phyloP scores from a whole-genome alignment of 2,888 invertebrate genomes.

The Portevinia maculata region DNA sequence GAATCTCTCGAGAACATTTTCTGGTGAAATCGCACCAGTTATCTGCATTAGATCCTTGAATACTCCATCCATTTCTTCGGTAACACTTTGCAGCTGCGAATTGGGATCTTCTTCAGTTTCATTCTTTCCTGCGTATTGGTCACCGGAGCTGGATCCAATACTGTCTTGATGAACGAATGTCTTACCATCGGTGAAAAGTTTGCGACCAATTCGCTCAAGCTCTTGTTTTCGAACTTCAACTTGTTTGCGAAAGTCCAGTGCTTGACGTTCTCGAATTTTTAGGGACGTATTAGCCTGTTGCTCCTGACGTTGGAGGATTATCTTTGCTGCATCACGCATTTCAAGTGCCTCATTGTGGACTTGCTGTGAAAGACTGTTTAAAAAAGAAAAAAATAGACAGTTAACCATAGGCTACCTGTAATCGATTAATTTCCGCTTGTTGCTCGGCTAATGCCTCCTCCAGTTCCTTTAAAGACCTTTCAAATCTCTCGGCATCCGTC shows the following conservation, averaged over 20 bases:
- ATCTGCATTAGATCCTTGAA: constrained; percentile 90
- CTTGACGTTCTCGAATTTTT: constrained; percentile 86
- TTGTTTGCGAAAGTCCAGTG: constrained; percentile 86
- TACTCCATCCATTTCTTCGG: constrained; percentile 85
- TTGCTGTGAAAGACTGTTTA: constrained; percentile 83
- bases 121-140: constrained; percentile 81
- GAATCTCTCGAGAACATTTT: constrained; percentile 90
- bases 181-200: constrained; percentile 87
- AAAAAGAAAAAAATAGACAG: too few relatives aligned
- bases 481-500: constrained; percentile 89
- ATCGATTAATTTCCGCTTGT: constrained; percentile 88
- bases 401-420: too few relatives aligned
- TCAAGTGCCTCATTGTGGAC: constrained; percentile 90
- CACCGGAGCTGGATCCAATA: constrained; percentile 83
- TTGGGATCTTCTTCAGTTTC: constrained; percentile 81
- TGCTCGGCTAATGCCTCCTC: constrained; percentile 88
- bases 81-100: constrained; percentile 79
- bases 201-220: constrained; percentile 89
- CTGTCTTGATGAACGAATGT: constrained; percentile 85
- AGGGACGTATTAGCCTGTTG: constrained; percentile 87
- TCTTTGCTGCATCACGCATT: constrained; percentile 88
- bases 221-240: constrained; percentile 89
- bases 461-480: constrained; percentile 88
- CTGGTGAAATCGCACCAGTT: constrained; percentile 89
- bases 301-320: constrained; percentile 88